Base-by-base conservation (phyloP, 2,113 vertebrate species). In the Raja brachyura region DNA sequence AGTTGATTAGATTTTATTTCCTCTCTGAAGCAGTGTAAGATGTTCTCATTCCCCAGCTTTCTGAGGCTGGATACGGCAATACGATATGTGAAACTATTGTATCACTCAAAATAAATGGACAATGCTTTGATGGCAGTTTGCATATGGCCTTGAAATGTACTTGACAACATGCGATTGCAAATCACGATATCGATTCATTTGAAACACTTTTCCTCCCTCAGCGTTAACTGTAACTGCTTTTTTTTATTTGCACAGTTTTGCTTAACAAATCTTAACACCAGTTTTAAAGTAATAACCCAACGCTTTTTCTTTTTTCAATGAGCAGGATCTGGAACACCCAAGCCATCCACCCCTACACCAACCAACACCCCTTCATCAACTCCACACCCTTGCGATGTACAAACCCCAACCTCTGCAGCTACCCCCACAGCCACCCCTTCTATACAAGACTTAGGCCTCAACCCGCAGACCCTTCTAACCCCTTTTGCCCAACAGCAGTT, bases 321-420 rank as follows among this genome's bases (percentile, higher is more conserved):
- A 96, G 96, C 95, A 99, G 98, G 98, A 97, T 98, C 98, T 94
- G 98, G 98, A 96, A 98, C 98, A 95, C 98, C 99, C 94, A 99
- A 99, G 96, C 97, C 98, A 96, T 98, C 98, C 95, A 97, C 98
- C 94, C 99, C 99, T 95, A 98, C 98, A 93, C 98, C 98, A 95
- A 98, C 97, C 95, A 98, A 97, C 97, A 98, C 98, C 94, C 98
- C 97, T 90, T 98, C 98, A 96, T 99, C 98, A 93, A 97, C 98
- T 93, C 98, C 98, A 93, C 97, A 99, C 96, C 98, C 98, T 94
- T 78, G 96, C 93, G 98, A 98, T 95, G 95, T 96, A 95, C 97
- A 97, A 95, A 96, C 95, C 83, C 96, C 97, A 93, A 97, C 98
- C 94, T 97, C 98, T 96, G 96, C 96, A 0, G 95, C 97, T 95